These are phyloP conservation scores for Leptestheria dahalacensis DNA, from an alignment of 1,140 invertebrate genomes.

Conservation along the genomic window DNA sequence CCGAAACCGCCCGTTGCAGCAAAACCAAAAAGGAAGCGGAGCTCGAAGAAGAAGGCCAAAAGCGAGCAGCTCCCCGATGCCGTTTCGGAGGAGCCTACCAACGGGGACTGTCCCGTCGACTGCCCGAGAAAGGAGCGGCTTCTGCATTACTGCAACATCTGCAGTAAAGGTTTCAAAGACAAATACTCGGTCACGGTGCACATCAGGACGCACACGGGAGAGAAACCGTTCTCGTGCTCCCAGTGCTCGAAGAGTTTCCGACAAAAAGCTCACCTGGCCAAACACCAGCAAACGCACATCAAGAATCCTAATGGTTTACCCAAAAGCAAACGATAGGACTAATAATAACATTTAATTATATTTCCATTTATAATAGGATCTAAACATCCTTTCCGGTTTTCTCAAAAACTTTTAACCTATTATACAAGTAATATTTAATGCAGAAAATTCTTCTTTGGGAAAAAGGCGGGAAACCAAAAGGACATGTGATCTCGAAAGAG, in stretches of 20 bases:
- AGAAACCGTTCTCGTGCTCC: constrained; percentile 77
- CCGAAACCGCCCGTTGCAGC: constrained; percentile 34
- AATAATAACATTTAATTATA: background rate
- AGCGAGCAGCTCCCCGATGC: background rate
- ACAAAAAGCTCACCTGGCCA: constrained; percentile 92
- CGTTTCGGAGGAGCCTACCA: background rate
- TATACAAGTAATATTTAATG: no score
- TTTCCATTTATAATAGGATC: background rate
- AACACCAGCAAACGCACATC: constrained; percentile 86
- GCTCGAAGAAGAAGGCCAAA: constrained; percentile 6
- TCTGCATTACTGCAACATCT: constrained; percentile 76
- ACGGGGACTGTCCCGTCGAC: background rate
- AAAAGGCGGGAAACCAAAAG: no score
- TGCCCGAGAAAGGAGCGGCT: constrained; percentile 43
- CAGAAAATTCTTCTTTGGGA: no score
- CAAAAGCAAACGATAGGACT: constrained; percentile 1
- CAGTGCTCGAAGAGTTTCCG: constrained; percentile 79
- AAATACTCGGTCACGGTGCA: constrained; percentile 87
- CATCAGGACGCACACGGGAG: constrained; percentile 75
- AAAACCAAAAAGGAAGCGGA: constrained; percentile 10
- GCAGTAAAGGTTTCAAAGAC: constrained; percentile 83
- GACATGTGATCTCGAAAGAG: no score
- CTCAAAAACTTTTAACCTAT: no score
- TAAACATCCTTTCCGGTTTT: background rate
- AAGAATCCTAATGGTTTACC: constrained; percentile 1